Base-by-base conservation (phyloP, 2,888 invertebrate genomes). In the Fissipunctia ypsillon region DNA sequence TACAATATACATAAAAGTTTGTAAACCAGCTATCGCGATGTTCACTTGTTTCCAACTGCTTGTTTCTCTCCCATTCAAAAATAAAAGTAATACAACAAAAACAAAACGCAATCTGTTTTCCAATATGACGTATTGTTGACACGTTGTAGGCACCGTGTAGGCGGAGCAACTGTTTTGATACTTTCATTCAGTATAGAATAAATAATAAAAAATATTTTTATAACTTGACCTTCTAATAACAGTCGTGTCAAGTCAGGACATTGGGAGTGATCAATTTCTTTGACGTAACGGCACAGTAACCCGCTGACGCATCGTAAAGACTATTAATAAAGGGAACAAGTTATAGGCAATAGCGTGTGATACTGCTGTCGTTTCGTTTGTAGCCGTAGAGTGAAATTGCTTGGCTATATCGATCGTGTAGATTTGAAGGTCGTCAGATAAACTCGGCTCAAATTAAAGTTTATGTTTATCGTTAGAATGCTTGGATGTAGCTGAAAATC, bases 211-310 rank as follows among this genome's bases (percentile, higher is more conserved):
- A 68, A 63, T 67, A 59, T 67, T 72, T 68, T 74, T 69, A 73
- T 69, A 64, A 57, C 56, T 69, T 76, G 81, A 76, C 82, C 82
- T 82, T 84, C 60, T 41, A 16, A 43, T 69, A 75, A 60, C 60
- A n/a, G 59, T 45, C 71, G 50, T 71, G 84, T 80, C 70, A 72
- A 48, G 69, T 84, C 64, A 72, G 68, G 50, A 70, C 69, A 78
- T 87, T 84, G 84, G 85, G 78, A 89, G 89, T 88, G 91, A 94
- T 92, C 92, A 92, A 92, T 91, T 90, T 88, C 86, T 84, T 70
- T 78, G 88, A 88, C 89, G 88, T 90, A 89, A 89, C 88, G 84
- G 85, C 88, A 87, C 88, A 88, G 87, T 88, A 84, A 88, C 87
- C 87, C 87, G 87, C 86, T 85, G 87, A 84, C 86, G 84, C 76